These are phyloP conservation scores for Philonicus albiceps DNA, from an alignment of 2,888 invertebrate genomes.

Conservation along the genomic window DNA sequence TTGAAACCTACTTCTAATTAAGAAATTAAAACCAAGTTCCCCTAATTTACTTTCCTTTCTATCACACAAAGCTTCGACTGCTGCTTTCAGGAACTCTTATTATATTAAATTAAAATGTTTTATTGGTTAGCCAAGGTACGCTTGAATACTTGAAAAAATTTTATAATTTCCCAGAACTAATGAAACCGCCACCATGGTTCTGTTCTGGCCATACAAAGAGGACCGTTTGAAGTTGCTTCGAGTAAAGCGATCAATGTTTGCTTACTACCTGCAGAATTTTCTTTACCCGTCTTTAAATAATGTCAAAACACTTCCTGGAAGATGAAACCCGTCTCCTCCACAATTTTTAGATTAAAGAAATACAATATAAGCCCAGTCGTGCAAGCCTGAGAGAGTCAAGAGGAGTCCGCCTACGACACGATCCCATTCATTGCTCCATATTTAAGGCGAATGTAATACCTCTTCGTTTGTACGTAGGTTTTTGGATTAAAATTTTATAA, in stretches of 20 bases:
- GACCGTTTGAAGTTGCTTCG: not conserved
- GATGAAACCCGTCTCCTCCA: not conserved
- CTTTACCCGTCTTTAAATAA: not conserved
- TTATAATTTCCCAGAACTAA: constrained; percentile 6
- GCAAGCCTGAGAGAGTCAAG: not conserved
- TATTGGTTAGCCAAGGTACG: not conserved
- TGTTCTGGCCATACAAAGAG: not conserved
- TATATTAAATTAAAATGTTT: not conserved
- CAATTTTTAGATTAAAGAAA: not conserved
- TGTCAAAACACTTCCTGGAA: not conserved
- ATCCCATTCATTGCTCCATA: not conserved
- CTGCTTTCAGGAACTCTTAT: not conserved
- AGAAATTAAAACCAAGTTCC: not conserved
- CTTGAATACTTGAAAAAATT: not conserved
- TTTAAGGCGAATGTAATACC: not conserved
- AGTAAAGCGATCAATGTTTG: constrained; percentile 14
- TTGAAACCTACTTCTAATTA: not conserved
- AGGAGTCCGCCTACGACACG: not conserved
- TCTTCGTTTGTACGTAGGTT: constrained; percentile 11
- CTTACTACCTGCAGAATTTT: not conserved
- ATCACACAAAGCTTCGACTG: not conserved
- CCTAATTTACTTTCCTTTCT: not conserved
- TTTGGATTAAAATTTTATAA: constrained; percentile 37
- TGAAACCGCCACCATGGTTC: not conserved
- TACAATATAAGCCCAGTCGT: not conserved